These are phyloP conservation scores for Aleadryas rufinucha DNA, from an alignment of 2,113 vertebrate species.

Conservation along the genomic window DNA sequence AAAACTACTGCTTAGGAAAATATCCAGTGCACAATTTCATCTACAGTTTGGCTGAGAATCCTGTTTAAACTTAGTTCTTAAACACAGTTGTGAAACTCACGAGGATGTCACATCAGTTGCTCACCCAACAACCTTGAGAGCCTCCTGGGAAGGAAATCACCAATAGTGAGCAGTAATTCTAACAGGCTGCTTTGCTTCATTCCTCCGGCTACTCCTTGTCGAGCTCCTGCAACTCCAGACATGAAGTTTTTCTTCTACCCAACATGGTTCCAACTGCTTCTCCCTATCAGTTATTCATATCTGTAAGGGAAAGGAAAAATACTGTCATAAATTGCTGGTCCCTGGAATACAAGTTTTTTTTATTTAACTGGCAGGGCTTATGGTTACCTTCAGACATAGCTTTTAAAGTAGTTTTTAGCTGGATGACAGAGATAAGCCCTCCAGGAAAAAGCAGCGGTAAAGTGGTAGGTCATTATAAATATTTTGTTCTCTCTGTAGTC, in stretches of 20 bases:
- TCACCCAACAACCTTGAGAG: background rate
- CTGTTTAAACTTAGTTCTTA: conserved; percentile 13
- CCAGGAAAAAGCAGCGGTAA: background rate
- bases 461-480: background rate
- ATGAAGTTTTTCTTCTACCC: background rate
- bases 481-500: background rate
- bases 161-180: background rate
- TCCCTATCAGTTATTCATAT: background rate
- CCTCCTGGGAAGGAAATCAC: background rate
- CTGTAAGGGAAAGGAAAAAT: background rate
- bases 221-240: background rate
- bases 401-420: conserved; percentile 4
- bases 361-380: background rate
- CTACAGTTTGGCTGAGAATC: background rate
- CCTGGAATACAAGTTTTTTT: background rate
- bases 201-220: background rate
- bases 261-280: background rate
- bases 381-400: background rate
- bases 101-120: background rate
- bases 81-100: conserved; percentile 9
- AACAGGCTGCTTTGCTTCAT: background rate
- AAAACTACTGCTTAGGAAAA: background rate
- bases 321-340: background rate
- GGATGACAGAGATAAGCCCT: background rate
- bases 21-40: background rate